Evolutionary conservation across 2,888 invertebrate species (phyloP), one percentile per base, ranked within the genome.

Genomic region (Blomia tropicalis): DNA sequence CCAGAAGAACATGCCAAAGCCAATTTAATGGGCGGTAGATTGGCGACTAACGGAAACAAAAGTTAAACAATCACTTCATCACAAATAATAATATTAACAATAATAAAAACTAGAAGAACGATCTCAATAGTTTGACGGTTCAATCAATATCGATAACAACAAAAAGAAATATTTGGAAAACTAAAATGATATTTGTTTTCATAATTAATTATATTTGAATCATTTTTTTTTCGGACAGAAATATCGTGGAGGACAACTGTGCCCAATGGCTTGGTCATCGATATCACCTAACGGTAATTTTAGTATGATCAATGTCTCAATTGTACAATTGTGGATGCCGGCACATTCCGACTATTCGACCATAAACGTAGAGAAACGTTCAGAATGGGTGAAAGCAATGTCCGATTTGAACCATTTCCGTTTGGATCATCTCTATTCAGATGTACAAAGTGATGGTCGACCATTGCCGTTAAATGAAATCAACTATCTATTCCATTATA

Each of bases 381-480:
- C 27, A 0, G 61, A 64, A 27, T 62, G 30, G 2, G 54, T 62
- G 17, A 41, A 60, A 27, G 19, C 29, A 11, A 5, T 62, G 14
- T 23, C 17, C 17, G 30, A 36, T 11, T 30, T 63, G 19, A 53
- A 29, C 14, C n/a, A n/a, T n/a, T 62, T 62, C 23, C 53, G 36
- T 17, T 23, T 22, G 22, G 83, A 85, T 0, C 80, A 85, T 2
- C 81, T 87, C 69, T 85, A 85, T 70, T 79, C 84, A 69, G 82
- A 82, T 69, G 79, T 81, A n/a, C 56, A 56, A 36, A 19, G 11
- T 14, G 29, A n/a, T 27, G 22, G 25, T 31, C 56, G 29, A 32
- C 56, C 25, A 22, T 31, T 54, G 5, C n/a, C 47, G 7, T 29
- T 11, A 19, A 29, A 27, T 11, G 19, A 19, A 47, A 29, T 80